Evolutionary conservation across 2,888 invertebrate species (phyloP).

Genomic region (Baronia brevicornis): DNA sequence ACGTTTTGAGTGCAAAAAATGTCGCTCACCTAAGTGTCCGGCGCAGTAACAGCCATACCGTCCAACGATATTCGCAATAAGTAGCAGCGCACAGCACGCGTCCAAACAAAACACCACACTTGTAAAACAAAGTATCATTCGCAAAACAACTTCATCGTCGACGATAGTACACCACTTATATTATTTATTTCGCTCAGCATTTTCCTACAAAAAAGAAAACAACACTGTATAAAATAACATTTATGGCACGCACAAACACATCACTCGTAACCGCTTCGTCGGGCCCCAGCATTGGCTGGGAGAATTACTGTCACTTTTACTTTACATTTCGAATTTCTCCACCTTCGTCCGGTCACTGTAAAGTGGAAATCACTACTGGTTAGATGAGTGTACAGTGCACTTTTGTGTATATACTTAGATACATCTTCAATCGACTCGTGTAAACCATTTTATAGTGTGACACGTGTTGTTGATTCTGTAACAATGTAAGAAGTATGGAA

Average conservation of each 20-base stretch:
- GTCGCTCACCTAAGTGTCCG: slow-evolving; percentile 37
- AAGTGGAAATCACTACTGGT: slow-evolving; percentile 73
- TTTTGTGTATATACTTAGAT: slow-evolving; percentile 42
- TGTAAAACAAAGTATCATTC: slow-evolving; percentile 70
- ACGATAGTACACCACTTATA: slow-evolving; percentile 72
- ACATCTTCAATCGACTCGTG: slow-evolving; percentile 47
- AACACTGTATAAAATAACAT: slow-evolving; percentile 45
- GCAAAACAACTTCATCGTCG: slow-evolving; percentile 73
- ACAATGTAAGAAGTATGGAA: slow-evolving; percentile 32
- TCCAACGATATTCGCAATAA: slow-evolving; percentile 41
- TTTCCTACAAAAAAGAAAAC: slow-evolving; percentile 74
- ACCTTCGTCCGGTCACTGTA: slow-evolving; percentile 73
- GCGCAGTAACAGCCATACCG: slow-evolving; percentile 28
- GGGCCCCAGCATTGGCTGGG: slow-evolving; percentile 19
- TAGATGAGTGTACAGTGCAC: slow-evolving; percentile 35
- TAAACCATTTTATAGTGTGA: slow-evolving; percentile 45
- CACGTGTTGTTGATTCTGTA: slow-evolving; percentile 28
- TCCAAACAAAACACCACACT: slow-evolving; percentile 67
- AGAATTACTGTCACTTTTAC: slow-evolving; percentile 35
- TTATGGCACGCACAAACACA: slow-evolving; percentile 54
- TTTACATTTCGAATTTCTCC: slow-evolving; percentile 66
- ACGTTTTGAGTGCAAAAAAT: not conserved
- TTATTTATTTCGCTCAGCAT: slow-evolving; percentile 73
- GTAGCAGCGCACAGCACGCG: slow-evolving; percentile 59
- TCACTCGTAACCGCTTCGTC: slow-evolving; percentile 40